These are phyloP conservation scores for Torymus tubicola DNA, from an alignment of 2,888 invertebrate genomes.

Conservation along the genomic window DNA sequence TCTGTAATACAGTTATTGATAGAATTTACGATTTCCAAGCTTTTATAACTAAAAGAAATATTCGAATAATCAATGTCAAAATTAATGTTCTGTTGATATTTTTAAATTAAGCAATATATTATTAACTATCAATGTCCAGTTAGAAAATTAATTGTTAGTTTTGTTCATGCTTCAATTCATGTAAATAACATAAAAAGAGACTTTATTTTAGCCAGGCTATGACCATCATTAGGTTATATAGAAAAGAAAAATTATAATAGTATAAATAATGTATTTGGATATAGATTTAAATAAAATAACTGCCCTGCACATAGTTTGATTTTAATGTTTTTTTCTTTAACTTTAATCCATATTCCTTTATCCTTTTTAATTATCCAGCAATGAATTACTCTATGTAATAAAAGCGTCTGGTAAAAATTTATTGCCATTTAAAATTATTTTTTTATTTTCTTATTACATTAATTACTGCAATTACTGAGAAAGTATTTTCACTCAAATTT, in stretches of 20 bases:
- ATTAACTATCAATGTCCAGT: conserved; percentile 19
- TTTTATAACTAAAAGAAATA: conserved; percentile 41
- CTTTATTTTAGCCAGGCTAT: conserved; percentile 49
- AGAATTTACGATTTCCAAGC: conserved; percentile 30
- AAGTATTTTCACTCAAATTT: background rate
- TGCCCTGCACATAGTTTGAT: conserved; percentile 25
- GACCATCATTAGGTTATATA: conserved; percentile 40
- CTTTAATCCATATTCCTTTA: too few species aligned
- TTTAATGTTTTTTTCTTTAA: too few species aligned
- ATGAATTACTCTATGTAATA: too few species aligned
- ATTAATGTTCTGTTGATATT: conserved; percentile 42
- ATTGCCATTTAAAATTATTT: background rate
- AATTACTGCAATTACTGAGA: background rate
- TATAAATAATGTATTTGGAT: conserved; percentile 50
- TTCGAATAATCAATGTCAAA: conserved; percentile 31
- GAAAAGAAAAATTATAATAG: conserved; percentile 37
- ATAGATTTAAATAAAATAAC: conserved; percentile 54
- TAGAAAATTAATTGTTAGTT: conserved; percentile 28
- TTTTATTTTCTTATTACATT: background rate
- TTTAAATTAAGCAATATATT: conserved; percentile 28
- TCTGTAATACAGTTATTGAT: conserved; percentile 26
- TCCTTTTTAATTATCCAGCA: too few species aligned
- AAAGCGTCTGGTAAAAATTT: too few species aligned
- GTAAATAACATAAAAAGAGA: conserved; percentile 55
- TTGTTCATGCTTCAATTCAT: conserved; percentile 46